These are phyloP conservation scores for Drosophila macrospina DNA, from an alignment of 2,888 invertebrate species.

Conservation along the genomic window DNA sequence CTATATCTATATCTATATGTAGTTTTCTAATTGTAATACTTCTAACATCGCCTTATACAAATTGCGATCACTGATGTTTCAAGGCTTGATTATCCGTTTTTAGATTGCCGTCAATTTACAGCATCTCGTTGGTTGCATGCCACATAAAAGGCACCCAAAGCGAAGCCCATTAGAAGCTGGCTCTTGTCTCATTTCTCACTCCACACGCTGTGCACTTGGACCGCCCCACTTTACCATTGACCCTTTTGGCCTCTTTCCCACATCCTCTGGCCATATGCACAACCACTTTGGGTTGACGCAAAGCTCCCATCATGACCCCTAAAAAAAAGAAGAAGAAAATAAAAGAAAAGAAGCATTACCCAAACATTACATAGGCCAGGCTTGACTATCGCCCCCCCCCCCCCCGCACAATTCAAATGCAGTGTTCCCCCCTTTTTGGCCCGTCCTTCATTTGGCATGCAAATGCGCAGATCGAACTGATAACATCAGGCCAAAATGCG, in stretches of 20 bases:
- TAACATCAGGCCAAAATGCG: constrained; percentile 73
- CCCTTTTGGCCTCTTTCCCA: constrained; percentile 64
- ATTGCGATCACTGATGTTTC: constrained; percentile 1
- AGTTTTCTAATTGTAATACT: background rate
- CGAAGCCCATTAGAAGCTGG: constrained; percentile 39
- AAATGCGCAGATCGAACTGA: constrained; percentile 79
- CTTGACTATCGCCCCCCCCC: background rate
- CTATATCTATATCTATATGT: background rate
- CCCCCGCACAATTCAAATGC: background rate
- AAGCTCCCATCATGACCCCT: constrained; percentile 61
- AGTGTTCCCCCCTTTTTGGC: constrained; percentile 21
- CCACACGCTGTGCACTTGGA: constrained; percentile 11
- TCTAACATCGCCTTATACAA: background rate
- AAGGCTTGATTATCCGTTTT: constrained; percentile 17
- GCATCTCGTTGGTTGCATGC: constrained; percentile 1
- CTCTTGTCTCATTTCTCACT: constrained; percentile 26
- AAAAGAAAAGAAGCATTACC: constrained; percentile 40
- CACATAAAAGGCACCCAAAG: constrained; percentile 18
- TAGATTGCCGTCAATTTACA: constrained; percentile 18
- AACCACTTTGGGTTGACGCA: constrained; percentile 70
- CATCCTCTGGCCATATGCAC: constrained; percentile 61
- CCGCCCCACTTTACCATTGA: constrained; percentile 50
- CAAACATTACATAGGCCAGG: constrained; percentile 49
- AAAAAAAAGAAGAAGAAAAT: constrained; percentile 9
- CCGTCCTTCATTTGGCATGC: constrained; percentile 74